Conservation (phyloP, 2,888 invertebrate genomes). For the Sthenelais limicola region DNA sequence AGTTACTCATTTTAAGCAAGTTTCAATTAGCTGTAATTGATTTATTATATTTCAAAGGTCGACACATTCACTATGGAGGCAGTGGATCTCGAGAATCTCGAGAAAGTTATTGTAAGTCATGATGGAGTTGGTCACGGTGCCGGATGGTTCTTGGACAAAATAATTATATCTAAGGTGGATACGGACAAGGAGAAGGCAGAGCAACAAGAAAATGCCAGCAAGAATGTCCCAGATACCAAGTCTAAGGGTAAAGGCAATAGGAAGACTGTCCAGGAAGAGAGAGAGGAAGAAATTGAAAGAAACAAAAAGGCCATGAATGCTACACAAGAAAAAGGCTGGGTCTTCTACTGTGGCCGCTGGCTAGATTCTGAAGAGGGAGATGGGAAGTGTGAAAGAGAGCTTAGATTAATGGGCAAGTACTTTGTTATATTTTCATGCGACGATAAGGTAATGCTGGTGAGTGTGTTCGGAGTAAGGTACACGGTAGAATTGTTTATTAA, state of each 20-base stretch:
- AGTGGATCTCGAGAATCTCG: slow-evolving; percentile 60
- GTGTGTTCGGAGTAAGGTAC: too few species aligned
- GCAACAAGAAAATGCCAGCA: not conserved
- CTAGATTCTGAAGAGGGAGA: slow-evolving; percentile 66
- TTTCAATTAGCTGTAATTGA: too few species aligned
- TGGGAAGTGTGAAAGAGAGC: slow-evolving; percentile 61
- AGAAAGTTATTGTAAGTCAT: slow-evolving; percentile 40
- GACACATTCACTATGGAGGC: slow-evolving; percentile 54
- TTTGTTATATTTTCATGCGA: too few species aligned
- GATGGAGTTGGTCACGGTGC: slow-evolving; percentile 53
- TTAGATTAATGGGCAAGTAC: slow-evolving; percentile 59
- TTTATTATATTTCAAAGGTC: slow-evolving; percentile 39
- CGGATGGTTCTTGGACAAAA: slow-evolving; percentile 67
- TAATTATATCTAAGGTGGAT: slow-evolving; percentile 57
- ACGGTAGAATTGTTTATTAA: too few species aligned
- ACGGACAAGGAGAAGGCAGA: slow-evolving; percentile 35
- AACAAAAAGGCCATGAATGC: slow-evolving; percentile 50
- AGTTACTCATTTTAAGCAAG: too few species aligned
- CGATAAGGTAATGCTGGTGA: too few species aligned
- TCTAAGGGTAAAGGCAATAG: too few species aligned
- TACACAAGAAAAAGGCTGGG: too few species aligned
- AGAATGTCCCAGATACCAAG: too few species aligned
- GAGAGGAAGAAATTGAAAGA: slow-evolving; percentile 55
- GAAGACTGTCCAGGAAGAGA: slow-evolving; percentile 38
- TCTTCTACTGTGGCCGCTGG: slow-evolving; percentile 68